These are phyloP conservation scores for Pristionchus pacificus DNA, from an alignment of 1,140 invertebrate species.

Conservation along the genomic window DNA sequence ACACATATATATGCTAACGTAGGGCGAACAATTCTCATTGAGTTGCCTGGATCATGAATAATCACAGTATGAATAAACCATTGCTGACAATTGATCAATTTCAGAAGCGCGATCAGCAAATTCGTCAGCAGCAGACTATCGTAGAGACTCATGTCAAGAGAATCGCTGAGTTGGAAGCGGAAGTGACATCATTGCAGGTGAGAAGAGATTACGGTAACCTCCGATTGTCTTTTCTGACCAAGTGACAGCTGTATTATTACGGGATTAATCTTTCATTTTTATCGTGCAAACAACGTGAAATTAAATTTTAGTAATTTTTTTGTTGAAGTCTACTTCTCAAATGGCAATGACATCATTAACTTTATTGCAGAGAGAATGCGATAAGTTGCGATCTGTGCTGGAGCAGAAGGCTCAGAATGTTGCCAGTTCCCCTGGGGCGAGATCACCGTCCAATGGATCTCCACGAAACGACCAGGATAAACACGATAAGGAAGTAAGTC, in stretches of 20 bases:
- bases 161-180: conserved; percentile 46
- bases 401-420: conserved; percentile 52
- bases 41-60: too few relatives aligned
- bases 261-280: conserved; percentile 4
- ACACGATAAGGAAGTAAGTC: too few relatives aligned
- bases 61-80: too few relatives aligned
- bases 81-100: neutral
- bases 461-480: conserved; percentile 49
- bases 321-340: too few relatives aligned
- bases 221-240: too few relatives aligned
- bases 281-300: neutral
- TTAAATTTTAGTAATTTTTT: too few relatives aligned
- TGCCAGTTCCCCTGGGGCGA: conserved; percentile 23
- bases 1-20: too few relatives aligned
- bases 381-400: conserved; percentile 55
- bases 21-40: too few relatives aligned
- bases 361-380: conserved; percentile 52
- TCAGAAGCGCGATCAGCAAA: conserved; percentile 47
- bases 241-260: too few relatives aligned
- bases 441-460: conserved; percentile 22
- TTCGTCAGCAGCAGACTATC: conserved; percentile 46
- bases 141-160: conserved; percentile 46
- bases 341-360: too few relatives aligned
- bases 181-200: conserved; percentile 49
- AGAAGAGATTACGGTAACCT: too few relatives aligned